Percentiles rank a stretch among this genome's conserved stretches.
Conservation (phyloP, 2,797 vertebrate species). For the Sebastes trivittatus region DNA sequence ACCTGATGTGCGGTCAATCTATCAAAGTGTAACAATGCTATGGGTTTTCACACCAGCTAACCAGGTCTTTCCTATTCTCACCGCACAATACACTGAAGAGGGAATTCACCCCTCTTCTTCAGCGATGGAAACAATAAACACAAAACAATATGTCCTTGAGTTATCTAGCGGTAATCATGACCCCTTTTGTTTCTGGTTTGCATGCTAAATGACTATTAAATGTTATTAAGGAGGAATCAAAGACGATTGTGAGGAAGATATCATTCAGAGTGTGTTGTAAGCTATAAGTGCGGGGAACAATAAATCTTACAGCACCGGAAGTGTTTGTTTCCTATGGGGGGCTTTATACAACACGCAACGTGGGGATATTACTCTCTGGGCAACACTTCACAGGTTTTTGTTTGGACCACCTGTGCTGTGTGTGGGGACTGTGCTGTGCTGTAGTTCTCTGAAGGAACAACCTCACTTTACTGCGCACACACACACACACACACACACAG, state of each 20-base stretch:
- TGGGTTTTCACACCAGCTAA: constrained; percentile 64
- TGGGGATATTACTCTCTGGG: constrained; percentile 78
- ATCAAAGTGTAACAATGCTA: constrained; percentile 69
- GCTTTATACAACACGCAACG: constrained; percentile 72
- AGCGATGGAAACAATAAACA: constrained; percentile 57
- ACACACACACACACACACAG: constrained; percentile 44
- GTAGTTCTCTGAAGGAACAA: constrained; percentile 68
- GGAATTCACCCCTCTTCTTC: constrained; percentile 64
- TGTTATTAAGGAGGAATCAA: constrained; percentile 48
- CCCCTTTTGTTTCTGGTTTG: constrained; percentile 36
- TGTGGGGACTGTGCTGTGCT: constrained; percentile 65
- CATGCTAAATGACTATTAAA: constrained; percentile 28
- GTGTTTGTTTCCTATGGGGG: constrained; percentile 82
- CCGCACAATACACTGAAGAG: constrained; percentile 46
- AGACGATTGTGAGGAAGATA: constrained; percentile 70
- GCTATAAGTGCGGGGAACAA: constrained; percentile 71
- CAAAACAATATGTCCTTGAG: constrained; percentile 69
- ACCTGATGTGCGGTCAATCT: constrained; percentile 53
- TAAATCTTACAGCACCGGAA: constrained; percentile 81
- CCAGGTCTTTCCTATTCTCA: constrained; percentile 71
- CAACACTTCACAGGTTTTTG: constrained; percentile 79
- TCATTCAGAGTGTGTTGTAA: constrained; percentile 73
- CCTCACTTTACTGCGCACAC: constrained; percentile 34
- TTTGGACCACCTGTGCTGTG: constrained; percentile 83
- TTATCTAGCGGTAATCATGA: constrained; percentile 40